Conservation (phyloP, 2,888 invertebrate genomes). For the Prosapia bicincta region DNA sequence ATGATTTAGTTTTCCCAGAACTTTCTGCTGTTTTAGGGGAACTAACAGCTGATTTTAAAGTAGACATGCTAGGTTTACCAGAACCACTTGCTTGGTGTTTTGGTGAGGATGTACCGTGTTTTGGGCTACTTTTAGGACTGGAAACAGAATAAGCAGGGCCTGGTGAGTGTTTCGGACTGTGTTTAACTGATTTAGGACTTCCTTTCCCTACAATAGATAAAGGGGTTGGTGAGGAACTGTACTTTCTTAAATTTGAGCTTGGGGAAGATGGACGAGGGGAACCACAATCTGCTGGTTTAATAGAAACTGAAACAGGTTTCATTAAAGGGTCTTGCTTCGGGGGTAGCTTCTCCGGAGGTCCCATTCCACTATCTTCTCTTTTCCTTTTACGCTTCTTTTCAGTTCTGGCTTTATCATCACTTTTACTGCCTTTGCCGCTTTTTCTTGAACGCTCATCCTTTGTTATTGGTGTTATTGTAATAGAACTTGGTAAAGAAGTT, state of each 20-base stretch:
- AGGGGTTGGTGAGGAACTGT: constrained; percentile 65
- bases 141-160: constrained; percentile 33
- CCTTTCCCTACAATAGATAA: constrained; percentile 32
- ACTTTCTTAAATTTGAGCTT: constrained; percentile 62
- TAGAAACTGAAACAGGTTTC: constrained; percentile 70
- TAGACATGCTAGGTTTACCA: constrained; percentile 87
- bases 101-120: constrained; percentile 66
- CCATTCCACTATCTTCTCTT: constrained; percentile 67
- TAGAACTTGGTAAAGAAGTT: constrained; percentile 69
- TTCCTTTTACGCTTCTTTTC: constrained; percentile 74
- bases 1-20: constrained; percentile 46
- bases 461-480: constrained; percentile 78
- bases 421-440: constrained; percentile 48
- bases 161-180: constrained; percentile 36
- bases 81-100: constrained; percentile 58
- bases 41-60: constrained; percentile 74
- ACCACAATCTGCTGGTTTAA: constrained; percentile 60
- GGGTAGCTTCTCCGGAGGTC: constrained; percentile 78
- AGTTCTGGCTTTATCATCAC: constrained; percentile 49
- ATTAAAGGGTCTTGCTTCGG: constrained; percentile 67
- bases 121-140: constrained; percentile 37
- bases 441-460: constrained; percentile 39
- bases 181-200: constrained; percentile 35
- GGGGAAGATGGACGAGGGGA: constrained; percentile 56
- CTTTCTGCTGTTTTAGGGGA: constrained; percentile 52